Percentiles rank a stretch among this genome's conserved stretches.
Conservation (phyloP, 2,113 vertebrate species). For the Centropus unirufus region DNA sequence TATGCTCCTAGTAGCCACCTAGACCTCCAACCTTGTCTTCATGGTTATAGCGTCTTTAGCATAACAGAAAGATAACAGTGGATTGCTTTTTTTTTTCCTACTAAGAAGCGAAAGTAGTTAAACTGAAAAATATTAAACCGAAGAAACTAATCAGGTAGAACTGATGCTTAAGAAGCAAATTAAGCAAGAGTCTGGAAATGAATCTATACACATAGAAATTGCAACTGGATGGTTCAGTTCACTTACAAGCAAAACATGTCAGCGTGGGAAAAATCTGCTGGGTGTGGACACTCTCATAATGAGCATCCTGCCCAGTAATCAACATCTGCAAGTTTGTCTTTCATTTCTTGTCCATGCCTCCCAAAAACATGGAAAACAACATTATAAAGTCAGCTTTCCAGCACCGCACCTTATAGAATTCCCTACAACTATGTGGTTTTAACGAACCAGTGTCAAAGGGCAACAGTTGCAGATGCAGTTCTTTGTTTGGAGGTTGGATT, state of each 20-base stretch:
- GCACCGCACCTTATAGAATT: not conserved
- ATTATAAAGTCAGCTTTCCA: not conserved
- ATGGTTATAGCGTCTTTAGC: not conserved
- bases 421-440: not conserved
- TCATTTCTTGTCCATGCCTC: accelerated
- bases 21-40: not conserved
- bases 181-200: not conserved
- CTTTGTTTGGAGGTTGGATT: not conserved
- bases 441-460: not conserved
- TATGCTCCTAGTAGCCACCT: not conserved
- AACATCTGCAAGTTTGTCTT: not conserved
- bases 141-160: not conserved
- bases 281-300: not conserved
- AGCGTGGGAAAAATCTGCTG: not conserved
- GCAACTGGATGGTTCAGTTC: not conserved
- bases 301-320: not conserved
- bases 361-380: not conserved
- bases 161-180: not conserved
- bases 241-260: not conserved
- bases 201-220: not conserved
- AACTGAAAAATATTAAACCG: not conserved
- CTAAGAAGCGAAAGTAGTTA: not conserved
- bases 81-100: not conserved
- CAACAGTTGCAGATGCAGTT: not conserved
- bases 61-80: not conserved